Evolutionary conservation across 2,113 vertebrate species (phyloP).

Genomic region (Sterna hirundo): DNA sequence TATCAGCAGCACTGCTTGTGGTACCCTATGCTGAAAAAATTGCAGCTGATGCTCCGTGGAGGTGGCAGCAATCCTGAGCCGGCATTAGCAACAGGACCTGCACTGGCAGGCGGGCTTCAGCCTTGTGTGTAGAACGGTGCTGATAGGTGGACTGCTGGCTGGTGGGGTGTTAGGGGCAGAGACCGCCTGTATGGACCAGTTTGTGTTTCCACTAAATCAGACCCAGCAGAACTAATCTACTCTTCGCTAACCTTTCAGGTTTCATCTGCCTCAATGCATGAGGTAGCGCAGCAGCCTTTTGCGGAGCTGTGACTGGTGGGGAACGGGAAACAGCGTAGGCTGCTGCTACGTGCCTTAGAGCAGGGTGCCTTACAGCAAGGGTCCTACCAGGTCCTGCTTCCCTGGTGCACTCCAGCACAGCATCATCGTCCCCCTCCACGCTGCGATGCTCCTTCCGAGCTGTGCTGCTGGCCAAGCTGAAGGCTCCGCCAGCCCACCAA

Average conservation of each 20-base stretch:
- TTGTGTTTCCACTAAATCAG: not conserved
- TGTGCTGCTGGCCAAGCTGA: not conserved
- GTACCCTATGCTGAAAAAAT: not conserved
- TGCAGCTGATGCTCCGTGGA: not conserved
- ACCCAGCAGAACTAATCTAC: not conserved
- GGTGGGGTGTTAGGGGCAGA: not conserved
- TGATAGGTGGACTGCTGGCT: not conserved
- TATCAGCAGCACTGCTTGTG: not conserved
- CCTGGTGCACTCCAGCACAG: not conserved
- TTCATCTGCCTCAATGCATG: not conserved
- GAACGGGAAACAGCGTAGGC: not conserved
- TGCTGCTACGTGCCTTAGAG: not conserved
- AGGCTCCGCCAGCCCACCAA: not conserved
- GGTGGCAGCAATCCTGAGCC: not conserved
- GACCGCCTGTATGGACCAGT: accelerated
- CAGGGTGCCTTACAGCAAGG: not conserved
- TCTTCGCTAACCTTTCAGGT: not conserved
- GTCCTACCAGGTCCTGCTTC: not conserved
- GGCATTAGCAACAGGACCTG: not conserved
- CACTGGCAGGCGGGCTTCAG: not conserved
- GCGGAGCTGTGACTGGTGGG: not conserved
- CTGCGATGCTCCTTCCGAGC: not conserved
- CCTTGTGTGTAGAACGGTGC: not conserved
- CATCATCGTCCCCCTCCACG: not conserved
- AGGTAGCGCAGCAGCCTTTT: not conserved